These are phyloP conservation scores for Clarias pachynema DNA, from an alignment of 2,797 vertebrate species.

Conservation along the genomic window DNA sequence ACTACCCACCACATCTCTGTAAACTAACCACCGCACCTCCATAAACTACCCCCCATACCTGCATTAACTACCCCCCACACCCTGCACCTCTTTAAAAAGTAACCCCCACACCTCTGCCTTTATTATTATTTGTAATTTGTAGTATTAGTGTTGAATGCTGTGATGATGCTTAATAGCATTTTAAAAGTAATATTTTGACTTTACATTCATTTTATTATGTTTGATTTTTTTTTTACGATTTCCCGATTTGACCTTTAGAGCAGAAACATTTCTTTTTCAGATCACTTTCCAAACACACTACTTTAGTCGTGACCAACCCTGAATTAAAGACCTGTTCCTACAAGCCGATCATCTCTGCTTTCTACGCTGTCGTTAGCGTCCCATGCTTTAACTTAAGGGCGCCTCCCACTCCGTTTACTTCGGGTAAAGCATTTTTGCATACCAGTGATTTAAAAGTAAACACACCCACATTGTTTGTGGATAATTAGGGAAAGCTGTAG, in stretches of 20 bases:
- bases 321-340: slow-evolving; percentile 54
- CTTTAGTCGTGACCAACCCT: background rate
- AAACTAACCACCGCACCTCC: no score
- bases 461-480: background rate
- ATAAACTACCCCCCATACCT: no score
- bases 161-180: no score
- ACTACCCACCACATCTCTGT: no score
- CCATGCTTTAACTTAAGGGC: background rate
- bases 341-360: slow-evolving; percentile 36
- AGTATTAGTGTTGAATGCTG: background rate
- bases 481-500: background rate
- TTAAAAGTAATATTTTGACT: no score
- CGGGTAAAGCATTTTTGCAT: no score
- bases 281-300: background rate
- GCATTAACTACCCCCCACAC: no score
- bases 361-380: background rate
- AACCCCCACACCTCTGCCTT: background rate
- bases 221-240: background rate
- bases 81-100: background rate
- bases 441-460: background rate
- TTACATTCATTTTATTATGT: background rate
- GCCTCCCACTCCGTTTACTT: background rate
- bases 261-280: background rate
- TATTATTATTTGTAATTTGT: background rate
- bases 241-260: background rate